These are phyloP conservation scores for Acleris cristana DNA, from an alignment of 2,888 invertebrate species.

Conservation along the genomic window DNA sequence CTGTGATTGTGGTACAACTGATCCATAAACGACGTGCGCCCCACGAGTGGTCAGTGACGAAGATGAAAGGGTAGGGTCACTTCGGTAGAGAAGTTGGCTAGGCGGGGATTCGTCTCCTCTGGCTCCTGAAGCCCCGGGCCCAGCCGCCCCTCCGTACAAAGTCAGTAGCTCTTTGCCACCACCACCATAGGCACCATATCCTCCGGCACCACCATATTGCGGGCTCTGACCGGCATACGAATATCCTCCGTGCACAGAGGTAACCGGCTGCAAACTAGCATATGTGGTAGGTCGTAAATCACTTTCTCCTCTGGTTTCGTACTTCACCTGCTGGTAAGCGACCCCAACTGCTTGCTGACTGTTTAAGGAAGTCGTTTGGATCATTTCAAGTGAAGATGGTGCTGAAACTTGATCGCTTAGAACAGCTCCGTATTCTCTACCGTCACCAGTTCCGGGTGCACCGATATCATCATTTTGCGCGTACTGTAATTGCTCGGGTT, in stretches of 20 bases:
- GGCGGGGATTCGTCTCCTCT: slow-evolving; percentile 82
- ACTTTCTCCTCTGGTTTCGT: slow-evolving; percentile 71
- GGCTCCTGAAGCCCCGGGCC: slow-evolving; percentile 52
- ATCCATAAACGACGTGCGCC: slow-evolving; percentile 77
- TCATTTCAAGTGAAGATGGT: slow-evolving; percentile 68
- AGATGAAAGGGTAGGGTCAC: slow-evolving; percentile 87
- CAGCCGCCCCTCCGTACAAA: slow-evolving; percentile 45
- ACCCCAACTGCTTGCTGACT: slow-evolving; percentile 72
- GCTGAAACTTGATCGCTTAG: slow-evolving; percentile 58
- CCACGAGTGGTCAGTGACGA: slow-evolving; percentile 82
- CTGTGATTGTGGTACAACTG: slow-evolving; percentile 72
- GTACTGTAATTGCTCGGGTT: slow-evolving; percentile 55
- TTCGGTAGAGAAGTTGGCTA: slow-evolving; percentile 84
- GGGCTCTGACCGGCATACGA: slow-evolving; percentile 67
- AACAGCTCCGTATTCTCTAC: slow-evolving; percentile 63
- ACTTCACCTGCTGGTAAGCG: slow-evolving; percentile 75
- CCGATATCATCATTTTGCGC: slow-evolving; percentile 53
- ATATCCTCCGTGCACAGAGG: slow-evolving; percentile 75
- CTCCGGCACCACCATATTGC: slow-evolving; percentile 55
- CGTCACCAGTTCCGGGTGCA: slow-evolving; percentile 51
- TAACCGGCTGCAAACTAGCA: slow-evolving; percentile 86
- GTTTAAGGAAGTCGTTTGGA: slow-evolving; percentile 67
- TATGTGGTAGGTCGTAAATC: slow-evolving; percentile 79
- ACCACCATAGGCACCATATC: slow-evolving; percentile 52
- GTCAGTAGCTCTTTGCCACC: slow-evolving; percentile 56